phyloP scores from a whole-genome alignment of 2,113 vertebrate genomes.

The Channa argus region DNA sequence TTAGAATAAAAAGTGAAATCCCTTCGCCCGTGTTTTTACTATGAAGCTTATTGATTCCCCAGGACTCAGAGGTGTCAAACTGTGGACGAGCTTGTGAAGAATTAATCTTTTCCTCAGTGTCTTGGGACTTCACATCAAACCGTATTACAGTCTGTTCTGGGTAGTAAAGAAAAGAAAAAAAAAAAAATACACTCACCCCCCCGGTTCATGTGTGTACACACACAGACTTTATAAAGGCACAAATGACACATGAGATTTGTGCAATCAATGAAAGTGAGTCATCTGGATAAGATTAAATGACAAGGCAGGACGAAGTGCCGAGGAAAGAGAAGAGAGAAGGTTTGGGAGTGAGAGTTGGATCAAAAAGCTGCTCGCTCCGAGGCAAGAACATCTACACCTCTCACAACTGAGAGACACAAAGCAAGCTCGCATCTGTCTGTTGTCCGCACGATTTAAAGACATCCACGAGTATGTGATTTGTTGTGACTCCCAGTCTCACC shows the following conservation, averaged over 20 bases:
- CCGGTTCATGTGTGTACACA: slow-evolving; percentile 14
- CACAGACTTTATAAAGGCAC: slow-evolving; percentile 15
- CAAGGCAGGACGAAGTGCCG: slow-evolving; percentile 25
- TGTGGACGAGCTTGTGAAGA: slow-evolving; percentile 48
- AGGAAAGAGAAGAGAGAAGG: neutral
- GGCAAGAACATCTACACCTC: slow-evolving; percentile 32
- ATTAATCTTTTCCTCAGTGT: slow-evolving; percentile 49
- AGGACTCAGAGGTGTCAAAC: slow-evolving; percentile 37
- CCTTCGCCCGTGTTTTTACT: slow-evolving; percentile 16
- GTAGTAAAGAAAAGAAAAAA: slow-evolving; percentile 26
- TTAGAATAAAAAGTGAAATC: neutral
- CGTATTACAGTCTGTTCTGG: slow-evolving; percentile 27
- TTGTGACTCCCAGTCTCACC: slow-evolving; percentile 50
- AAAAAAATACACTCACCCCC: neutral
- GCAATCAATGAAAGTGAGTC: slow-evolving; percentile 66
- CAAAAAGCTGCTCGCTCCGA: slow-evolving; percentile 18
- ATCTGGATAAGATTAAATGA: slow-evolving; percentile 66
- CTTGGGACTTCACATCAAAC: slow-evolving; percentile 53
- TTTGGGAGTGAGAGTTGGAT: neutral
- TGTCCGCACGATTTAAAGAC: slow-evolving; percentile 25
- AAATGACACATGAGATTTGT: slow-evolving; percentile 50
- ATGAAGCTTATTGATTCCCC: slow-evolving; percentile 37
- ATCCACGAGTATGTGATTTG: slow-evolving; percentile 45
- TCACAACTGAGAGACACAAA: neutral
- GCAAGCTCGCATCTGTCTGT: slow-evolving; percentile 18